These are phyloP conservation scores for Scaptomyza polygonia DNA, from an alignment of 2,888 invertebrate genomes.

Conservation along the genomic window DNA sequence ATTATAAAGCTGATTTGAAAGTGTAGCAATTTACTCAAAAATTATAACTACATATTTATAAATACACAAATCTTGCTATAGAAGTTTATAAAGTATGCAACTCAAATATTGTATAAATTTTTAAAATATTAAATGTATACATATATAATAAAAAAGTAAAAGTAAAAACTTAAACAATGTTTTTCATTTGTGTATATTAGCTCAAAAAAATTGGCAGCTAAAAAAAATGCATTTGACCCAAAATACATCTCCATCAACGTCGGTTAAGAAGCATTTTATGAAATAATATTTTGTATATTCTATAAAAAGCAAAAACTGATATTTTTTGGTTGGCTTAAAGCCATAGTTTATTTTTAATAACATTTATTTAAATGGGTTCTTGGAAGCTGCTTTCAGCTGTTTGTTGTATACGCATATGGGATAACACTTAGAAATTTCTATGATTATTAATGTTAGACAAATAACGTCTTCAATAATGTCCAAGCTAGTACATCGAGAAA, in stretches of 20 bases:
- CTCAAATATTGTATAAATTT: conserved; percentile 42
- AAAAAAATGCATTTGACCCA: too few relatives aligned
- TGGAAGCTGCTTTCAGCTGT: conserved; percentile 35
- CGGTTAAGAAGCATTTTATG: too few relatives aligned
- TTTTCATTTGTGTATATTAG: too few relatives aligned
- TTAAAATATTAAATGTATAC: conserved; percentile 28
- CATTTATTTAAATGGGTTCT: conserved; percentile 38
- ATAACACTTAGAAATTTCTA: conserved; percentile 51
- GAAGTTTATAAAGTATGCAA: conserved; percentile 37
- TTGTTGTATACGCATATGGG: conserved; percentile 28
- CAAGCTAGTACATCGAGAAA: conserved; percentile 17
- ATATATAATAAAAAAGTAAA: conserved; percentile 19
- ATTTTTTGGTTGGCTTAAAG: conserved; percentile 52
- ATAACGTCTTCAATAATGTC: conserved; percentile 27
- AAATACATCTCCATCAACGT: too few relatives aligned
- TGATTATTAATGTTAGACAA: conserved; percentile 52
- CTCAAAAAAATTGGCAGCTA: too few relatives aligned
- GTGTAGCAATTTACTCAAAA: conserved; percentile 43
- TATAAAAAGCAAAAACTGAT: background rate
- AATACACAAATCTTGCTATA: conserved; percentile 48
- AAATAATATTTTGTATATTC: too few relatives aligned
- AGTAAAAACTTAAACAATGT: too few relatives aligned
- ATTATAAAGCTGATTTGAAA: conserved; percentile 63
- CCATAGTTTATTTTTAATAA: conserved; percentile 64
- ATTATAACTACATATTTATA: conserved; percentile 48